These are phyloP conservation scores for Poecilus cupreus DNA, from an alignment of 2,888 invertebrate species.

Conservation along the genomic window DNA sequence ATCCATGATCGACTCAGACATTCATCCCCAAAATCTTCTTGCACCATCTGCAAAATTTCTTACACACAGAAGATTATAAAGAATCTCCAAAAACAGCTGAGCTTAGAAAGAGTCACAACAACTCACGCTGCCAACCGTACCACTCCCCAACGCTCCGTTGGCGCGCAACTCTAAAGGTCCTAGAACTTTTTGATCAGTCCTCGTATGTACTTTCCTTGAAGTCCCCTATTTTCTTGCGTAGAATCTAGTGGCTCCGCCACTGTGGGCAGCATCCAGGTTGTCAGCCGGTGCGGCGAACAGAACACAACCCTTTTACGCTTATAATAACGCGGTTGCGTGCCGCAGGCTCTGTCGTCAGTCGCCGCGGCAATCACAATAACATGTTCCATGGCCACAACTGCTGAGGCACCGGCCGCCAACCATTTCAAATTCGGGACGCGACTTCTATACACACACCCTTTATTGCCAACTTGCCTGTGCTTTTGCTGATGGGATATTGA, in stretches of 20 bases:
- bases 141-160: too few species aligned
- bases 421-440: conserved; percentile 13
- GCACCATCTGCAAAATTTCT: too few species aligned
- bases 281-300: neutral
- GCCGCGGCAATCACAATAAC: conserved; percentile 23
- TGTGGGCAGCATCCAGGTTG: neutral
- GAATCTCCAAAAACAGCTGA: too few species aligned
- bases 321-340: conserved; percentile 51
- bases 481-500: neutral
- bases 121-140: too few species aligned
- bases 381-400: neutral
- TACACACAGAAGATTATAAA: too few species aligned
- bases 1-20: too few species aligned
- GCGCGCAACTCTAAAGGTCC: too few species aligned
- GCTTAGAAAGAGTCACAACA: too few species aligned
- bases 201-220: neutral
- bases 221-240: too few species aligned
- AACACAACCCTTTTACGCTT: conserved; percentile 50
- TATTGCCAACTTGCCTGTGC: conserved; percentile 8
- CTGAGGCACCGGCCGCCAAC: neutral
- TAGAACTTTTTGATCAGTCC: too few species aligned
- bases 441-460: neutral
- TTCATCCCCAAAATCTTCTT: too few species aligned
- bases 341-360: conserved; percentile 28
- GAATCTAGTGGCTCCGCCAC: too few species aligned